Base-by-base conservation (phyloP, 2,888 invertebrate species). In the Cephus nigrinus region DNA sequence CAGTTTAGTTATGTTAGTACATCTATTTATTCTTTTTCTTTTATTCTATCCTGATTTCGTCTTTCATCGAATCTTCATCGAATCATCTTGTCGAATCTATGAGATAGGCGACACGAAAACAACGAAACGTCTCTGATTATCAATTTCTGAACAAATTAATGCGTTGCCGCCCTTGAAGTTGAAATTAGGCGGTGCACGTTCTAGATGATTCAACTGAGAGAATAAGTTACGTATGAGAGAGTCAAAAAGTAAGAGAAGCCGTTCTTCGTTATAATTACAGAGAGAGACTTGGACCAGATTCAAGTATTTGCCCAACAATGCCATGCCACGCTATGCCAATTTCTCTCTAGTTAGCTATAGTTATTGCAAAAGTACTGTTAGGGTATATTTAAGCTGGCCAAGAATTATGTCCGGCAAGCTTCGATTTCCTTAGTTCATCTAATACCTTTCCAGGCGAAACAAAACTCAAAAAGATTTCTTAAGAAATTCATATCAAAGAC, bases 291-390 rank as follows among this genome's bases (percentile, higher is more conserved):
- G 78, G 78, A 78, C 68, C 73, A 35, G n/a, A 68, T 78, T 78
- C 78, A 78, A 78, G 73, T 75, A 78, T 78, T 78, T 35, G 75
- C 75, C 75, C 75, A 78, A 78, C 78, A 78, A 78, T 78, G 73
- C 78, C 75, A 55, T 9, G 71, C 78, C 32, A 75, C 73, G 75
- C 75, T 78, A 78, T 74, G 77, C 77, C 77, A 74, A 74, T 74
- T 75, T 55, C 55, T 55, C 55, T 55, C 23, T 23, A 23, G 23
- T 23, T 55, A 9, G 23, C 55, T 55, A 55, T 15, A 40, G 40
- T 15, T 40, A 40, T 55, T 55, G 9, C 23, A 55, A 23, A 55
- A 23, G 55, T 55, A 55, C 23, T 9, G 23, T 55, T 23, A 23
- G 23, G 23, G 23, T 9, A 2, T 23, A 2, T 55, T 23, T 5